phyloP scores from a whole-genome alignment of 1,140 invertebrate species.

The Melipona quadrifasciata region DNA sequence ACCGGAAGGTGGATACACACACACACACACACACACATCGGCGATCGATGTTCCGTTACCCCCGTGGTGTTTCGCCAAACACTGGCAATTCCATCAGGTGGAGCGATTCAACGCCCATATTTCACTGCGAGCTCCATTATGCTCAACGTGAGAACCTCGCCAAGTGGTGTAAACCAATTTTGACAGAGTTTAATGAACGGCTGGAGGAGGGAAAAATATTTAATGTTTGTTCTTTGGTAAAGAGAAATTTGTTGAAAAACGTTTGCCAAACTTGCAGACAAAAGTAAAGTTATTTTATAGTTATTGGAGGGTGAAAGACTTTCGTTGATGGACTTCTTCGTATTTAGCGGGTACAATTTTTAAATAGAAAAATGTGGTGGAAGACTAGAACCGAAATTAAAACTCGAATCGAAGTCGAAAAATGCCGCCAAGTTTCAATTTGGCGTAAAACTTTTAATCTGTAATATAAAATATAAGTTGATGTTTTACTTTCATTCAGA shows the following conservation, averaged over 20 bases:
- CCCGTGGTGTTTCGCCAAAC: not conserved
- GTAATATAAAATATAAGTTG: no score
- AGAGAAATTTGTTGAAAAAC: not conserved
- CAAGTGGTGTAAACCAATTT: not conserved
- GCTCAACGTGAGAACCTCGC: not conserved
- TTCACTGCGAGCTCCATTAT: not conserved
- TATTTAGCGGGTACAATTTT: not conserved
- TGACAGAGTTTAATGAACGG: not conserved
- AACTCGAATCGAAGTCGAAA: not conserved
- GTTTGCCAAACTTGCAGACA: not conserved
- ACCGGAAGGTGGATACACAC: constrained; percentile 64
- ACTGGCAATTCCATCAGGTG: not conserved
- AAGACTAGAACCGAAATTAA: not conserved
- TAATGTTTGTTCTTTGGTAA: not conserved
- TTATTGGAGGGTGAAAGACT: not conserved
- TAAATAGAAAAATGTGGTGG: not conserved
- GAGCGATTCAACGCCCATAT: not conserved
- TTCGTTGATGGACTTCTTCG: no score
- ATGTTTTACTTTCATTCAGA: no score
- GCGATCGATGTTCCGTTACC: constrained; percentile 46
- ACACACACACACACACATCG: constrained; percentile 63
- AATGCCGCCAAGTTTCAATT: no score
- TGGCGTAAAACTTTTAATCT: no score
- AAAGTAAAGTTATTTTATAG: not conserved
- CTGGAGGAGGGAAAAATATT: not conserved